Evolutionary conservation across 2,888 invertebrate species (phyloP), one percentile per base, ranked within the genome.

Genomic region (Hipparchia semele): DNA sequence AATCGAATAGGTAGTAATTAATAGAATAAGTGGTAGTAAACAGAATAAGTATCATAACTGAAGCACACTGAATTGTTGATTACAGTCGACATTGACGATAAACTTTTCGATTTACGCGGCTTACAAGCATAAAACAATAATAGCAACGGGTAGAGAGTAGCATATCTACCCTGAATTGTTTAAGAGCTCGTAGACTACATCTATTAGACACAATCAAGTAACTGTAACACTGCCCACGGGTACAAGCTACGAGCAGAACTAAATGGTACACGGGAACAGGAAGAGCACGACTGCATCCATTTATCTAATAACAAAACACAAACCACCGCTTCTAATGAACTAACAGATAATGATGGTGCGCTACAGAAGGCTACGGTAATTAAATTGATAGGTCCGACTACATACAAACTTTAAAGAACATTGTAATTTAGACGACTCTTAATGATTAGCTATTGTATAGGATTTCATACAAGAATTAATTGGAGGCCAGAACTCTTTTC

Each of bases 221-320:
- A 76, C 74, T 72, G 74, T 76, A 74, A 68, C 75, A 33, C 74
- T 61, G 72, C 76, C 75, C 75, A 75, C 75, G 70, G 75, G 64
- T 73, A 53, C 54, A 71, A 74, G 72, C 68, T 76, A 56, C 51
- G 71, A 56, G 59, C 74, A 64, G 68, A 68, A 72, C 72, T 68
- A 71, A 74, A 72, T 72, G 62, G 65, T 74, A 65, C 68, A 74
- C 68, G 61, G 58, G 70, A 73, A 74, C 73, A 73, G 76, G 66
- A 74, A 76, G 70, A 68, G 62, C 66, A 68, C 73, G 71, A 68
- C 74, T 72, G 68, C 71, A 70, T 73, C 72, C 72, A 69, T 76
- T 74, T 74, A 72, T 76, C 74, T 74, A 61, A 73, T 72, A 75
- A 75, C 73, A 75, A 72, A 75, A 70, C 71, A 76, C 68, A 66